Evolutionary conservation across 2,888 invertebrate genomes (phyloP).

Genomic region (Sturmia bella): DNA sequence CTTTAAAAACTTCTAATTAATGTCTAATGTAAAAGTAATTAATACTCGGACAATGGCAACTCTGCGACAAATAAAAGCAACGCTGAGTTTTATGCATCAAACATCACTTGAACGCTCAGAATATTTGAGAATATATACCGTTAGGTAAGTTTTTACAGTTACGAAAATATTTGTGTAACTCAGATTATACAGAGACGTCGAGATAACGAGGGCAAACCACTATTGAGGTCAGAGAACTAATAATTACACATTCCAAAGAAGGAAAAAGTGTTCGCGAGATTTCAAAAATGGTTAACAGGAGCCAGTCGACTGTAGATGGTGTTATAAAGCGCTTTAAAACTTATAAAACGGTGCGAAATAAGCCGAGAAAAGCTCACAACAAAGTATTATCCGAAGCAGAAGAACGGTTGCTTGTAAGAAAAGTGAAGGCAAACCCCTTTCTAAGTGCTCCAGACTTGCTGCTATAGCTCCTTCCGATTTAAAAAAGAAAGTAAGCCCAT

Average conservation of each 20-base stretch:
- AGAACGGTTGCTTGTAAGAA: neutral
- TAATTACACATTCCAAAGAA: slow-evolving; percentile 4
- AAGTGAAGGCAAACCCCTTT: neutral
- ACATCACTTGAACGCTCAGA: too few species aligned
- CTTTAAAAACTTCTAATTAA: too few species aligned
- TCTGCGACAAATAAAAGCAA: too few species aligned
- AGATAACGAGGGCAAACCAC: slow-evolving; percentile 15
- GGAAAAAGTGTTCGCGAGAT: neutral
- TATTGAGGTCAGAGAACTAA: slow-evolving; percentile 24
- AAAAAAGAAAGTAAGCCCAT: neutral
- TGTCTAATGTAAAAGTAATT: too few species aligned
- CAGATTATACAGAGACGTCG: slow-evolving; percentile 1
- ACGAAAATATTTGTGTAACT: neutral
- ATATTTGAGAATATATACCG: too few species aligned
- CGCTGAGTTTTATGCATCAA: too few species aligned
- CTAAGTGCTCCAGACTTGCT: neutral
- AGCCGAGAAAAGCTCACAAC: neutral
- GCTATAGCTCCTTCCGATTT: neutral
- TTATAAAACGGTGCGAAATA: slow-evolving; percentile 12
- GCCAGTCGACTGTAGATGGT: neutral
- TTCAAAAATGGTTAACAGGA: slow-evolving; percentile 1
- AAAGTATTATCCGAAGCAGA: slow-evolving; percentile 9
- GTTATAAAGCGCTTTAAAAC: neutral
- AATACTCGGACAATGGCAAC: too few species aligned
- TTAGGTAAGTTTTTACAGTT: slow-evolving; percentile 4